Base-by-base conservation (phyloP, 2,113 vertebrate genomes). In the Miniopterus natalensis region DNA sequence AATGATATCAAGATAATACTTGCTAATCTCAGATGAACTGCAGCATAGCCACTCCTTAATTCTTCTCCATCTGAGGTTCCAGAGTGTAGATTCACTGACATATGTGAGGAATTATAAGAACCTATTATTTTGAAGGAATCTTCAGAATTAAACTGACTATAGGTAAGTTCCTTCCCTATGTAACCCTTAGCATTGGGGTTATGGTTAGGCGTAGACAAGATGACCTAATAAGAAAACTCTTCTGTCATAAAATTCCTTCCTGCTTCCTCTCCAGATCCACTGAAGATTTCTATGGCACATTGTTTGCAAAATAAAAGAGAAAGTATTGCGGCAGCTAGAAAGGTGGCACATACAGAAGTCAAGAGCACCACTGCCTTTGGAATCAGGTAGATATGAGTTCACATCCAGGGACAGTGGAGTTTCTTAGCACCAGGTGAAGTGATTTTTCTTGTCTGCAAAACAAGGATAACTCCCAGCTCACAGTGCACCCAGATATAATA, bases 21-120 rank as follows among this genome's bases (percentile, higher is more conserved):
- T 51, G 45, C 13, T 83, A 86, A 63, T 65, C 63, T 88, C 57
- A 73, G 73, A 73, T n/a, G 47, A 90, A 85, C 10, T 45, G 90
- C 4, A 70, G 51, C 65, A 85, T 40, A 25, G 45, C 0, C 25
- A 84, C 36, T 94, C 95, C 27, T 75, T 92, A 61, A 45, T 49
- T 97, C 61, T 95, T 61, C n/a, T 84, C 31, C 83, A 74, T 45
- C 31, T 65, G 78, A 91, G 86, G 86, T 36, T 97, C 27, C 47
- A 97, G 65, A 66, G 70, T 92, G 15, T 57, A 96, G 20, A 42
- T 78, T 77, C 29, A 90, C 42, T 79, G 83, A 97, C 0, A 40
- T 27, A 89, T 87, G 51, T 55, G n/a, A 96, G 20, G 21, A 97
- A 73, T 8, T 3, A 11, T 53, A 84, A 91, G 84, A 97, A 97